Conservation (phyloP, 2,797 vertebrate genomes). For the Eremophila alpestris region DNA sequence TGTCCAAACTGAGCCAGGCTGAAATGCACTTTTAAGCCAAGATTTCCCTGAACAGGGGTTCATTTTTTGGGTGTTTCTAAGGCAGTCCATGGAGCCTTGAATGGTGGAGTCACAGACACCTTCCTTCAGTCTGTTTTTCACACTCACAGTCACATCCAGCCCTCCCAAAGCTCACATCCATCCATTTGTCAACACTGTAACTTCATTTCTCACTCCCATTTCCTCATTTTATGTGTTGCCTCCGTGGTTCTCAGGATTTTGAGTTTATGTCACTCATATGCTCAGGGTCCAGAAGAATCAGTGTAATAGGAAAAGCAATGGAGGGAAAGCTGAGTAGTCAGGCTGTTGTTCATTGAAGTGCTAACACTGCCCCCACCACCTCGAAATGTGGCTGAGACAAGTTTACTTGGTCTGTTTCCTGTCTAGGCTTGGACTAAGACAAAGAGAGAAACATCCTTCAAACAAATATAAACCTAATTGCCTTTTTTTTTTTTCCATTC, state of each 20-base stretch:
- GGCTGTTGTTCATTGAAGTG: constrained; percentile 4
- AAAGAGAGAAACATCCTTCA: neutral
- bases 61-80: neutral
- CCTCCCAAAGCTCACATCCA: neutral
- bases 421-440: neutral
- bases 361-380: neutral
- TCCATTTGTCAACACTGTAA: neutral
- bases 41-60: neutral
- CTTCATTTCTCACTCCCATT: neutral
- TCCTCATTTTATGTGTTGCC: neutral
- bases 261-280: constrained; percentile 32
- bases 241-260: neutral
- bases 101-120: neutral
- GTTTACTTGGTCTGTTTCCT: neutral
- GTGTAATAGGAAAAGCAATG: constrained; percentile 8
- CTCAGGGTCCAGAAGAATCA: constrained; percentile 40
- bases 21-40: neutral
- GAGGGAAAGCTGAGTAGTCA: constrained; percentile 23
- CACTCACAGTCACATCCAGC: neutral
- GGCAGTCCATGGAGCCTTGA: neutral
- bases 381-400: neutral
- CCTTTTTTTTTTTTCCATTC: neutral
- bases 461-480: neutral
- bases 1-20: neutral
- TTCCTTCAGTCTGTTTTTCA: neutral